Percentiles rank a stretch among this genome's conserved stretches.
phyloP scores from a whole-genome alignment of 1,140 invertebrate species.

The Listronotus bonariensis region DNA sequence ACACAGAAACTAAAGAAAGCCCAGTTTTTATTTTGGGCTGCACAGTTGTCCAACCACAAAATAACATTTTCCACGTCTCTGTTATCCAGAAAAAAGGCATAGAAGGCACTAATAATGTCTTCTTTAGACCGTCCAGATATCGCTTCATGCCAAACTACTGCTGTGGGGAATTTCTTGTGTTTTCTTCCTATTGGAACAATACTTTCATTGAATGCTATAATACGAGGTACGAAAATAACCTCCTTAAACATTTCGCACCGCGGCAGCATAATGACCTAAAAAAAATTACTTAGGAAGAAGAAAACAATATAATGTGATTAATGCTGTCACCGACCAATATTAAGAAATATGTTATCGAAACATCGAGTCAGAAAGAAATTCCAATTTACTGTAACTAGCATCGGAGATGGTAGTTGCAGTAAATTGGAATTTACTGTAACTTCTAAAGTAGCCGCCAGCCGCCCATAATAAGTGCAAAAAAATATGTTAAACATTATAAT shows the following conservation, averaged over 20 bases:
- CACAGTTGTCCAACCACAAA: conserved; percentile 46
- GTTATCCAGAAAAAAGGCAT: conserved; percentile 36
- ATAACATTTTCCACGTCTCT: conserved; percentile 36
- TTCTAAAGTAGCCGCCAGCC: not conserved
- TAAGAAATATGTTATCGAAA: conserved; percentile 1
- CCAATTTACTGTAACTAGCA: conserved; percentile 6
- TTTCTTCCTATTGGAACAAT: conserved; percentile 41
- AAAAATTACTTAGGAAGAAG: conserved; percentile 1
- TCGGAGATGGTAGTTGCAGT: conserved; percentile 1
- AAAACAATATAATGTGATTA: too few species aligned
- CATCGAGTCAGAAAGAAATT: not conserved
- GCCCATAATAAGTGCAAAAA: not conserved
- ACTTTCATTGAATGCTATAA: conserved; percentile 46
- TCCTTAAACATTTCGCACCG: conserved; percentile 40
- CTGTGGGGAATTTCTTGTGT: conserved; percentile 27
- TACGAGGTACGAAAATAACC: conserved; percentile 38
- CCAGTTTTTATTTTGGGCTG: conserved; percentile 46
- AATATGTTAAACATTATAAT: conserved; percentile 4
- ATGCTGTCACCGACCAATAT: too few species aligned
- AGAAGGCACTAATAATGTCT: conserved; percentile 45
- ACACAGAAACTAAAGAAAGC: conserved; percentile 11
- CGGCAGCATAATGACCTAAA: conserved; percentile 38
- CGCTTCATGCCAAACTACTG: conserved; percentile 46
- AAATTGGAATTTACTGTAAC: conserved; percentile 4
- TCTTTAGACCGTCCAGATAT: conserved; percentile 34